Conservation (phyloP, 2,113 vertebrate genomes). For the Nanorana parkeri region DNA sequence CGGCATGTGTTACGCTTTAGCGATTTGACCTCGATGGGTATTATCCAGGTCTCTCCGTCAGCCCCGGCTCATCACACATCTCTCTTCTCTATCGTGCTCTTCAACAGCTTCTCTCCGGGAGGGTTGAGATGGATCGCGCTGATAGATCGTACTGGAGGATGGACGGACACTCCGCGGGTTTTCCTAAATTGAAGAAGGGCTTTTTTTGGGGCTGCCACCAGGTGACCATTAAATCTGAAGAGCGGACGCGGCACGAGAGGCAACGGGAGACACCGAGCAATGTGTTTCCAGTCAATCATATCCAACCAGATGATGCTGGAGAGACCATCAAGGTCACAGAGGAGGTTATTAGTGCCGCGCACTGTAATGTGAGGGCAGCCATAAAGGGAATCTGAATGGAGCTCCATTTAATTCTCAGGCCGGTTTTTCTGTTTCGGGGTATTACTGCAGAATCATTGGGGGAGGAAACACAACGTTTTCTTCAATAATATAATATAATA, state of each 20-base stretch:
- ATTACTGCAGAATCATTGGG: too few relatives aligned
- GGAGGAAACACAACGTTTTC: too few relatives aligned
- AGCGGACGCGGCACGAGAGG: background rate
- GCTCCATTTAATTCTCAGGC: background rate
- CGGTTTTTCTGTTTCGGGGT: too few relatives aligned
- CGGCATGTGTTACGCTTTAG: too few relatives aligned
- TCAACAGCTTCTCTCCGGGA: background rate
- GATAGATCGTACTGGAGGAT: background rate
- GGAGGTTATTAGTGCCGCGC: background rate
- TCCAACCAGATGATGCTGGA: background rate
- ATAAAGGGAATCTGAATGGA: background rate
- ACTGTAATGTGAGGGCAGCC: background rate
- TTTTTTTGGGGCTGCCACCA: background rate
- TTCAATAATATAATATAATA: too few relatives aligned
- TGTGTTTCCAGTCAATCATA: slow-evolving; percentile 23
- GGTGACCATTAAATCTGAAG: slow-evolving; percentile 21
- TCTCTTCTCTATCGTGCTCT: background rate
- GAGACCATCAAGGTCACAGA: background rate
- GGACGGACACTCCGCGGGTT: background rate
- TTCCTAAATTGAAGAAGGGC: background rate
- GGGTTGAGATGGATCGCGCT: background rate
- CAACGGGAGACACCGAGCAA: slow-evolving; percentile 13
- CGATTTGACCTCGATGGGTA: too few relatives aligned
- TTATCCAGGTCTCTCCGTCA: too few relatives aligned
- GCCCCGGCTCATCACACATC: too few relatives aligned